phyloP scores from a whole-genome alignment of 2,797 vertebrate species.

The Fistularia commersonii region DNA sequence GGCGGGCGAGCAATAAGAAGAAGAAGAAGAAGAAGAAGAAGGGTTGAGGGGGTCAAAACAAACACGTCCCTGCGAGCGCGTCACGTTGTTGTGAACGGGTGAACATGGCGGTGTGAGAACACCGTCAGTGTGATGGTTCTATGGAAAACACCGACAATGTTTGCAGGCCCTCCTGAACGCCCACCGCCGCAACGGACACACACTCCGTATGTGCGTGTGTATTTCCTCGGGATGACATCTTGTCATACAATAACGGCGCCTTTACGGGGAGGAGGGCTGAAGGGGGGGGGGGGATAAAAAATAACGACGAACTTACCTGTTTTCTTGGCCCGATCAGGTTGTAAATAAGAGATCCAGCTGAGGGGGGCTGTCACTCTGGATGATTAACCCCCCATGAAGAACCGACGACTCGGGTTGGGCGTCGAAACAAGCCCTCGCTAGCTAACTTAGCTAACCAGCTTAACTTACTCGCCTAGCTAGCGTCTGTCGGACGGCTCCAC shows the following conservation, averaged over 20 bases:
- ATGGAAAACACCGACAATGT: slow-evolving; percentile 29
- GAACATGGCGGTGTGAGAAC: slow-evolving; percentile 18
- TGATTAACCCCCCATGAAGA: slow-evolving; percentile 40
- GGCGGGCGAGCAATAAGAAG: no score
- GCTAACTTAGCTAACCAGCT: slow-evolving; percentile 45
- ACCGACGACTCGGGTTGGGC: slow-evolving; percentile 8
- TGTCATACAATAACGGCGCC: no score
- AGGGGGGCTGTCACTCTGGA: slow-evolving; percentile 19
- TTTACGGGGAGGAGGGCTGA: background rate
- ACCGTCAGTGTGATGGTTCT: slow-evolving; percentile 9
- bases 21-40: no score
- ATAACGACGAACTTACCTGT: slow-evolving; percentile 45
- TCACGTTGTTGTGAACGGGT: slow-evolving; percentile 1
- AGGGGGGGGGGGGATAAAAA: background rate
- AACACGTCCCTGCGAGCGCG: slow-evolving; percentile 22
- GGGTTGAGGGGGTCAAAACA: no score
- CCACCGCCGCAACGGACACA: slow-evolving; percentile 28
- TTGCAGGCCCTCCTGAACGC: slow-evolving; percentile 26
- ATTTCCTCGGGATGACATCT: slow-evolving; percentile 25
- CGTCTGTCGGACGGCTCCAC: no score
- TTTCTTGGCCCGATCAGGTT: slow-evolving; percentile 18
- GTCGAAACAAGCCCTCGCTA: slow-evolving; percentile 28
- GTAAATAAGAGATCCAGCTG: slow-evolving; percentile 20
- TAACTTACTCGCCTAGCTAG: slow-evolving; percentile 41
- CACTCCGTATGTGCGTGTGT: no score